phyloP scores from a whole-genome alignment of 1,140 invertebrate genomes.

The Lepidostoma basale region DNA sequence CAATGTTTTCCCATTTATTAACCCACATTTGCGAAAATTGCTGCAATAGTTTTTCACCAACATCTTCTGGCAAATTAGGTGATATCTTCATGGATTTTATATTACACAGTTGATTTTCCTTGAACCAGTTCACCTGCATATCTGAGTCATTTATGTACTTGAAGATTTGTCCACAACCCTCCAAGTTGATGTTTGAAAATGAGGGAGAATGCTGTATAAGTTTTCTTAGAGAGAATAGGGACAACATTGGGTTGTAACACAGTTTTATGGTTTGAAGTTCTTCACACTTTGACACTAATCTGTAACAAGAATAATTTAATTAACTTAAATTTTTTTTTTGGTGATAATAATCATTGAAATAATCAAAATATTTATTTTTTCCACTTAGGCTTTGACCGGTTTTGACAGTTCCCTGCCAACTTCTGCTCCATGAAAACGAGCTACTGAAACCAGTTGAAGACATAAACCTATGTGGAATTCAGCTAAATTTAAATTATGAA shows the following conservation, averaged over 20 bases:
- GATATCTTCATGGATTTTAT: conserved; percentile 30
- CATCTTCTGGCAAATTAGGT: neutral
- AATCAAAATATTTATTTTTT: no score
- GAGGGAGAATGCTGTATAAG: conserved; percentile 55
- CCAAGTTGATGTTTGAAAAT: conserved; percentile 56
- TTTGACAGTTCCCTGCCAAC: no score
- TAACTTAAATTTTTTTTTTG: no score
- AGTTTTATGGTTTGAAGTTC: conserved; percentile 54
- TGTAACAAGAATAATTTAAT: conserved; percentile 49
- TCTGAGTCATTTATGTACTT: conserved; percentile 59
- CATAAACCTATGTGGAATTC: no score
- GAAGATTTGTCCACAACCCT: conserved; percentile 58
- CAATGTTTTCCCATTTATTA: conserved; percentile 7
- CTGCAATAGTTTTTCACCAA: neutral
- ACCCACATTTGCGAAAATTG: conserved; percentile 10
- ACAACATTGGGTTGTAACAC: conserved; percentile 52
- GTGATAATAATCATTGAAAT: no score
- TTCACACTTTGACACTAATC: conserved; percentile 52
- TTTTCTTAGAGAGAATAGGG: conserved; percentile 59
- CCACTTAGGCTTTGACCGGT: no score
- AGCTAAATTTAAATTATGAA: no score
- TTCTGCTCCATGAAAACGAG: no score
- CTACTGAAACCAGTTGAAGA: no score
- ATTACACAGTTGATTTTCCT: conserved; percentile 48
- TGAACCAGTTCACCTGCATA: conserved; percentile 55